Base-by-base conservation (phyloP, 2,113 vertebrate species). In the Tylochromis polylepis region DNA sequence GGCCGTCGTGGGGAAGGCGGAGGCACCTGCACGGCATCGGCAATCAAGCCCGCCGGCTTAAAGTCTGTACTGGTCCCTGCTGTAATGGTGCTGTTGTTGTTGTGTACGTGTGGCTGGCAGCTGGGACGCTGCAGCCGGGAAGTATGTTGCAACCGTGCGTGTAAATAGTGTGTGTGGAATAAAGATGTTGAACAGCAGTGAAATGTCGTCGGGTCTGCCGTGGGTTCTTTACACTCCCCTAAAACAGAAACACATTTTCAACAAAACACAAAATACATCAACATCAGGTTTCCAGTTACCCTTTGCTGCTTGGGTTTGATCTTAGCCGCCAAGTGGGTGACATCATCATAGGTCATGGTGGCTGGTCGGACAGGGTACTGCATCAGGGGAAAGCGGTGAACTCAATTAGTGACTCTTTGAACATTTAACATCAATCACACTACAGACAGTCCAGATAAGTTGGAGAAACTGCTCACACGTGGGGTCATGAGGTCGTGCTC, bases 271-370 rank as follows among this genome's bases (percentile, higher is more conserved):
- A 85, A 78, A 22, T 11, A 70, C 43, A 59, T 31, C 6, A 31
- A 31, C 43, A 51, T 77, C 27, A 31, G 27, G 27, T 77, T 31
- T 8, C 1, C 15, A 31, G 24, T 57, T 79, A 99, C 99, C 97
- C 97, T 98, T 93, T 99, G 98, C 90, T 99, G 98, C 91, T 99
- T 99, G 81, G 99, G 98, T 94, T 99, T 99, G 95, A 99, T 99
- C 94, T 96, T 98, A 3, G 98, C 98, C 4, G 97, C 93, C 38
- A 99, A 95, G 92, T 99, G 98, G 3, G 97, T 96, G 88, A 97
- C 96, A 29, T 98, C 97, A 85, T 98, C 97, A 0, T 99, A 99
- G 0, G 96, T 98, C 98, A 99, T 99, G 16, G 93, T 96, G 57
- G 97, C 96, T 5, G 98, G 99, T 60, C 98, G 97, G 87, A 99